Base-by-base conservation (phyloP, 2,113 vertebrate species). In the Pseudorhombus dupliciocellatus region DNA sequence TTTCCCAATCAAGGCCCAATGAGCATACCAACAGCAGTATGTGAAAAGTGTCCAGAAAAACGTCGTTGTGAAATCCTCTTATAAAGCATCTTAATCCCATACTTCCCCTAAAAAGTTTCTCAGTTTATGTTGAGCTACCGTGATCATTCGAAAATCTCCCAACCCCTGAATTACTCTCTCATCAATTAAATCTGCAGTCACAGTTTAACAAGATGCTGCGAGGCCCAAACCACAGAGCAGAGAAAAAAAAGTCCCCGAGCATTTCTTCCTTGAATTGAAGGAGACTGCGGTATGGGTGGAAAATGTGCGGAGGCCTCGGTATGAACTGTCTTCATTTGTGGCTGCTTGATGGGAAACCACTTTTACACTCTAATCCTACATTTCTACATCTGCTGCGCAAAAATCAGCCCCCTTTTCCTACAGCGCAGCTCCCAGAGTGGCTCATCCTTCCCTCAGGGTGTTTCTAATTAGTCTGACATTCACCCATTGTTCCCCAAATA, bases 291-390 rank as follows among this genome's bases (percentile, higher is more conserved):
- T 84, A 56, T 7, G 56, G 66, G 70, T 74, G 86, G 85, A 84
- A 90, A 90, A 87, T 80, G 80, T 77, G 81, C 66, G 67, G 82
- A 80, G 78, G 86, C 79, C 77, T 76, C 25, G 53, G 48, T 66
- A 71, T 67, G 84, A 82, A 84, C 70, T 31, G 22, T 85, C 85
- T 91, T 88, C 84, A 86, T 84, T 88, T 88, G 77, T 76, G 84
- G 86, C 63, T 63, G 55, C 68, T 73, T 63, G 34, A 52, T 73
- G 63, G 70, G 67, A 89, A 84, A 82, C 77, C 84, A 58, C 76
- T 79, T 86, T 78, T 73, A 80, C 68, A 48, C 66, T 57, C 66
- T 83, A 77, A 90, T 88, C 86, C 81, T 79, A 56, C 75, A 71
- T 66, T 34, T 75, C 73, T 75, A n/a, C n/a, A 86, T 77, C 84